Conservation (phyloP, 2,797 vertebrate species). For the Chaunax sp. region DNA sequence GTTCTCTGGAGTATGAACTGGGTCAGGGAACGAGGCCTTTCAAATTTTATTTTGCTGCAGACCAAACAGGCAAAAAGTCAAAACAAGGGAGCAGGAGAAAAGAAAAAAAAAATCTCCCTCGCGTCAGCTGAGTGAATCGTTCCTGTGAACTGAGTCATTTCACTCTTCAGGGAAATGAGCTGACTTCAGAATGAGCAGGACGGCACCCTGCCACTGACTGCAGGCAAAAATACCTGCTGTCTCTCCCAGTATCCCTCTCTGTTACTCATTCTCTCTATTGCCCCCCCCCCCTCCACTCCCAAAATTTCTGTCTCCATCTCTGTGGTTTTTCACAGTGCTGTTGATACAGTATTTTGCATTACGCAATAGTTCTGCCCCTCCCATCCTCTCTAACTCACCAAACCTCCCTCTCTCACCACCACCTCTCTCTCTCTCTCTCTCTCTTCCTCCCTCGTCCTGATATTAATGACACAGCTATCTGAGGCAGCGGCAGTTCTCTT, state of each 20-base stretch:
- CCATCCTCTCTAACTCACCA: conserved; percentile 68
- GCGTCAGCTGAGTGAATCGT: conserved; percentile 40
- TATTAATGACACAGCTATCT: conserved; percentile 88
- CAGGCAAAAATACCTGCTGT: conserved; percentile 37
- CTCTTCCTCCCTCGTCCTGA: conserved; percentile 73
- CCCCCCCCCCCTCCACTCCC: conserved; percentile 1
- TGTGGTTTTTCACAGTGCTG: conserved; percentile 59
- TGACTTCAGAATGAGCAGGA: conserved; percentile 39
- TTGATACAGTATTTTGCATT: conserved; percentile 73
- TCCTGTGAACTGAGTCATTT: conserved; percentile 68
- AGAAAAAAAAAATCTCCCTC: conserved; percentile 11
- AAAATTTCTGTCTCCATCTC: conserved; percentile 47
- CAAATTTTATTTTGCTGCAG: neutral
- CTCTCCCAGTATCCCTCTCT: conserved; percentile 5
- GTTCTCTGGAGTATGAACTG: conserved; percentile 15
- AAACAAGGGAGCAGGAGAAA: conserved; percentile 10
- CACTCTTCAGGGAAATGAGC: conserved; percentile 60
- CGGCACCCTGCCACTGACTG: conserved; percentile 35
- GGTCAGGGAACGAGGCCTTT: conserved; percentile 15
- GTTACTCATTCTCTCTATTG: neutral
- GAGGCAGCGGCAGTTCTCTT: conserved; percentile 81
- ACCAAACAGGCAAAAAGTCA: neutral
- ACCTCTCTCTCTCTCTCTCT: conserved; percentile 33
- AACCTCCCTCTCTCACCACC: conserved; percentile 40
- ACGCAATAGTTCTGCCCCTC: conserved; percentile 80